Percentiles rank a stretch among this genome's conserved stretches.
Conservation (phyloP, 1,140 invertebrate species). For the Himalopsyche phryganea region DNA sequence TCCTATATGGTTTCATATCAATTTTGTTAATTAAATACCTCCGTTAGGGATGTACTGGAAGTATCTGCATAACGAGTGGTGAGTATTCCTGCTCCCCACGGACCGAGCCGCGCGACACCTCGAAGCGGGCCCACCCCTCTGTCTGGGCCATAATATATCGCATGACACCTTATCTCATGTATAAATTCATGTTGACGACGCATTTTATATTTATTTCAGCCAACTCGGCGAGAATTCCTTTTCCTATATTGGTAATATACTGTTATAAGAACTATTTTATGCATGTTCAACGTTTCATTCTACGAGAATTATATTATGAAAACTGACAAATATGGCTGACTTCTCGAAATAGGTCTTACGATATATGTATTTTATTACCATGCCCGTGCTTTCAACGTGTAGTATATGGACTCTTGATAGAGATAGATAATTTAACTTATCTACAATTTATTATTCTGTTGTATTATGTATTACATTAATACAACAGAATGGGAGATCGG, state of each 20-base stretch:
- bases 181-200: constrained; percentile 32
- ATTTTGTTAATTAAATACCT: constrained; percentile 33
- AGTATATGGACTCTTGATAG: no score
- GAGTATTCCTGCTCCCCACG: constrained; percentile 3
- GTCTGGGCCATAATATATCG: constrained; percentile 26
- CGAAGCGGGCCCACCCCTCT: background rate
- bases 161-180: constrained; percentile 33
- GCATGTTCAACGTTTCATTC: background rate
- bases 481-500: no score
- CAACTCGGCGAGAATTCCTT: background rate
- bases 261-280: background rate
- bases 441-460: no score
- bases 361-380: no score
- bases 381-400: no score
- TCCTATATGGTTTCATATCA: constrained; percentile 7
- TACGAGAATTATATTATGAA: no score
- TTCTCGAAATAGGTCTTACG: no score
- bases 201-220: constrained; percentile 12
- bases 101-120: background rate
- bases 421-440: no score
- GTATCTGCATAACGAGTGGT: background rate
- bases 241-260: background rate
- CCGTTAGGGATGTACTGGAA: constrained; percentile 4
- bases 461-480: no score
- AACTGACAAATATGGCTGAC: background rate